phyloP scores from a whole-genome alignment of 2,797 vertebrate species.

The Kryptolebias ocellatus region DNA sequence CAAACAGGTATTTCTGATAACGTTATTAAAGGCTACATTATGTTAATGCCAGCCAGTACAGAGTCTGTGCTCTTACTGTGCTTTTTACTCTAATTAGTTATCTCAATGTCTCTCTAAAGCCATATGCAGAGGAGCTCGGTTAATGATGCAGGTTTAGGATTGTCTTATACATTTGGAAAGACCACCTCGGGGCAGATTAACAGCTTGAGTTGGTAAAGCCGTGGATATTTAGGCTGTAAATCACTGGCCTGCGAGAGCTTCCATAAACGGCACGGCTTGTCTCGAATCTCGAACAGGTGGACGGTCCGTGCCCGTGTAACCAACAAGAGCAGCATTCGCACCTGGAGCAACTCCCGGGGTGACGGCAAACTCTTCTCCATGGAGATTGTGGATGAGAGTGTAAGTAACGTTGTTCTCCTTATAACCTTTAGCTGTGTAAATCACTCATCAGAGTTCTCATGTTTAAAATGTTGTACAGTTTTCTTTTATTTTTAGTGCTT shows the following conservation, averaged over 20 bases:
- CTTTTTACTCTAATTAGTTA: too few species aligned
- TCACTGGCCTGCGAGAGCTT: not conserved
- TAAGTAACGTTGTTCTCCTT: constrained; percentile 72
- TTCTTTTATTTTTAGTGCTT: not conserved
- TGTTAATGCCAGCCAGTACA: too few species aligned
- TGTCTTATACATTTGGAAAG: not conserved
- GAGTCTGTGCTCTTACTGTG: too few species aligned
- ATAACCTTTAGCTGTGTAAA: not conserved
- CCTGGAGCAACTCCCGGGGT: constrained; percentile 97
- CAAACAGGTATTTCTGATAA: too few species aligned
- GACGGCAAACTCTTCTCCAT: constrained; percentile 97
- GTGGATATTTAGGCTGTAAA: not conserved
- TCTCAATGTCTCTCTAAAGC: too few species aligned
- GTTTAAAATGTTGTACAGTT: too few species aligned
- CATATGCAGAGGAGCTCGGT: not conserved
- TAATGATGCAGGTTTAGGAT: not conserved
- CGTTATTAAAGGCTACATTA: too few species aligned
- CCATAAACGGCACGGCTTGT: not conserved
- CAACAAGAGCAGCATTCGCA: constrained; percentile 93
- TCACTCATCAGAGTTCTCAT: not conserved
- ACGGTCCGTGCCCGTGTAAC: constrained; percentile 94
- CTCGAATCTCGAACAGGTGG: constrained; percentile 83
- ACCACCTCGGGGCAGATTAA: constrained; percentile 6
- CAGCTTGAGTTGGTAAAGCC: not conserved
- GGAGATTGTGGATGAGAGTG: constrained; percentile 96